Evolutionary conservation across 2,797 vertebrate genomes (phyloP).

Genomic region (Lophotriccus pileatus): DNA sequence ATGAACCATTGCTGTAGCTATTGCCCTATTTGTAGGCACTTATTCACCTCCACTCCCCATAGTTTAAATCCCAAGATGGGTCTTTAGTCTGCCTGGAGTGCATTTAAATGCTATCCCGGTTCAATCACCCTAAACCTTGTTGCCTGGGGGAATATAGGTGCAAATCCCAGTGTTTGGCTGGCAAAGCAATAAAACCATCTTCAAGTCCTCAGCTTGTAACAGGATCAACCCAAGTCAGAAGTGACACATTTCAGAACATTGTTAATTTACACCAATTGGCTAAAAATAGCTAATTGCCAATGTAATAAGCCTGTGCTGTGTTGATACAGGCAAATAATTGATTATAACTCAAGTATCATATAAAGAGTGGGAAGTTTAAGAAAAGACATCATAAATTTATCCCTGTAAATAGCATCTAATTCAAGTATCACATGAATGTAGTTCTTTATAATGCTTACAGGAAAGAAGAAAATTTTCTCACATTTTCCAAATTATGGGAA

Average conservation of each 20-base stretch:
- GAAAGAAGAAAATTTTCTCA: neutral
- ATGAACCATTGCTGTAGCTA: neutral
- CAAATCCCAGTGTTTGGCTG: neutral
- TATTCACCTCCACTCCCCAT: neutral
- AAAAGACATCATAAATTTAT: neutral
- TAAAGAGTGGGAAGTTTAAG: neutral
- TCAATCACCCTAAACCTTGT: neutral
- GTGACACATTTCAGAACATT: constrained; percentile 14
- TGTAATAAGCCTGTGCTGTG: neutral
- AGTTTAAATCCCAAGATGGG: neutral
- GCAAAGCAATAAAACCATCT: neutral
- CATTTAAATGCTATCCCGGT: neutral
- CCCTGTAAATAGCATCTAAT: neutral
- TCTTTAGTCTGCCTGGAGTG: neutral
- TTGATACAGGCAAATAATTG: constrained; percentile 34
- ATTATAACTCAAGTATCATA: constrained; percentile 16
- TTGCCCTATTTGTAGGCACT: neutral
- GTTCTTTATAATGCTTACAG: neutral
- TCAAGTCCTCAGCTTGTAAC: neutral
- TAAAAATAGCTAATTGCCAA: constrained; percentile 39
- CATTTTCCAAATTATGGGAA: neutral
- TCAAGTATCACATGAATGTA: neutral
- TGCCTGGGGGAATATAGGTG: neutral
- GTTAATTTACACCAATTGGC: constrained; percentile 20
- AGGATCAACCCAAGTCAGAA: neutral